phyloP scores from a whole-genome alignment of 2,113 vertebrate species.

The Xiphophorus maculatus region DNA sequence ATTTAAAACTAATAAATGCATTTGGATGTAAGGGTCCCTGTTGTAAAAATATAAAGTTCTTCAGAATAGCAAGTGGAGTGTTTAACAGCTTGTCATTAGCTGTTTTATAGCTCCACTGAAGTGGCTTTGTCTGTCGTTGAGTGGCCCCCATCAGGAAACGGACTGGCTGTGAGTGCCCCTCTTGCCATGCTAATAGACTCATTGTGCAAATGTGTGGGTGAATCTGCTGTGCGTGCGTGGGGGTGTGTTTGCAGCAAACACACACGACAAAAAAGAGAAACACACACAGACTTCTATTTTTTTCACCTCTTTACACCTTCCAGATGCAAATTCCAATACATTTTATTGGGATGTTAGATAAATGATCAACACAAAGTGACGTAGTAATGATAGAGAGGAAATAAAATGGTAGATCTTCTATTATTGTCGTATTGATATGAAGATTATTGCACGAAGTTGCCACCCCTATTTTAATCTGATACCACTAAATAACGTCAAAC shows the following conservation, averaged over 20 bases:
- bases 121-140: slow-evolving; percentile 42
- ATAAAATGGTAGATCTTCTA: no score
- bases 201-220: neutral
- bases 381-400: no score
- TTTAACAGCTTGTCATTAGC: slow-evolving; percentile 38
- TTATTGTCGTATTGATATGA: no score
- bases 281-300: neutral
- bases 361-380: no score
- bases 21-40: neutral
- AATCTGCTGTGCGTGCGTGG: neutral
- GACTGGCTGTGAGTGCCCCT: slow-evolving; percentile 23
- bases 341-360: no score
- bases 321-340: no score
- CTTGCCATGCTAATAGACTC: slow-evolving; percentile 9
- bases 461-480: neutral
- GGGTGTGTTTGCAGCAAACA: slow-evolving; percentile 1
- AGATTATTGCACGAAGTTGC: no score
- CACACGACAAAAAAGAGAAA: slow-evolving; percentile 22
- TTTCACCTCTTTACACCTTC: no score
- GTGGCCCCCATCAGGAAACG: slow-evolving; percentile 23
- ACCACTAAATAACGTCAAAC: neutral
- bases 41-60: neutral
- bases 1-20: neutral
- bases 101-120: slow-evolving; percentile 28
- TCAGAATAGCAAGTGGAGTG: slow-evolving; percentile 27